Evolutionary conservation across 2,888 invertebrate species (phyloP), one percentile per base, ranked within the genome.

Genomic region (Caenorhabditis sinica): DNA sequence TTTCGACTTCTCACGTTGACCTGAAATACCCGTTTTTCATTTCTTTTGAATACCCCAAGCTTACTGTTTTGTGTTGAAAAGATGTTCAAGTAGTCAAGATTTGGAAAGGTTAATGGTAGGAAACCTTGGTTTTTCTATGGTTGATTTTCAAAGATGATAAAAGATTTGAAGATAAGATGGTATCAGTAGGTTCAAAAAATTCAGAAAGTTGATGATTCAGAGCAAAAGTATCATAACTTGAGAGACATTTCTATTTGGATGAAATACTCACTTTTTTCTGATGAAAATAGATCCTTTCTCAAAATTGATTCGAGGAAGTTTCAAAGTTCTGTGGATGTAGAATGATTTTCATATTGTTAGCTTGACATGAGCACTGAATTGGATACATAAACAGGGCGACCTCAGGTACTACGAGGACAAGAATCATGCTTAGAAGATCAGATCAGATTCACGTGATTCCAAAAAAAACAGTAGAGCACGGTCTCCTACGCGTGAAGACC

Each of bases 1-100:
- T 30, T 15, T 58, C 58, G 58, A 36, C n/a, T 60, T 60, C 60
- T 33, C n/a, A 60, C 13, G 6, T 28, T 60, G 60, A 60, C 60
- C 60, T 60, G 60, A 20, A 60, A 60, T n/a, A 17, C 6, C 23
- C 28, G 25, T 3, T 4, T 15, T 56, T 28, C 8, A 13, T 1
- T 28, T 28, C 4, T 56, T 25, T 2, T 36, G n/a, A 2, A 20
- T n/a, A 1, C 20, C n/a, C 17, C 6, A 33, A 60, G 30, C 60
- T 33, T 15, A 60, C 60, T 36, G 33, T 36, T 36, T 60, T 60
- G 13, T 30, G 36, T 30, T 60, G 60, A 60, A 60, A 60, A 36
- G 60, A 25, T 60, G 60, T 0, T 60, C 36, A 56, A 28, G 25
- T 15, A 56, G 20, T 13, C 20, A n/a, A n/a, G n/a, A 23, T 13